Percentiles rank a stretch among this genome's conserved stretches.
Evolutionary conservation across 2,797 vertebrate genomes (phyloP).

Genomic region (Amniataba percoides): DNA sequence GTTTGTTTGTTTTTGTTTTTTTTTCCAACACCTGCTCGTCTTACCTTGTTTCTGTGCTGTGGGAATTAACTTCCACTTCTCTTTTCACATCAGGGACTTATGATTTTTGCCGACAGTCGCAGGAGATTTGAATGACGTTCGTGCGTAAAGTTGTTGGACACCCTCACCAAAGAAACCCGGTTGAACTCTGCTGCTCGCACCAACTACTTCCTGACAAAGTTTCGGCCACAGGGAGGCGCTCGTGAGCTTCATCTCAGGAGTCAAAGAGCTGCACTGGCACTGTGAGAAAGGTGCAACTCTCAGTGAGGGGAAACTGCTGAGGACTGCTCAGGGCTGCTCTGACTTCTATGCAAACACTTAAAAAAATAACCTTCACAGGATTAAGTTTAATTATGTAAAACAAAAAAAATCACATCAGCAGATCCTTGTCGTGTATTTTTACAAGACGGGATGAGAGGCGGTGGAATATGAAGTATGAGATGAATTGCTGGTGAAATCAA

Average conservation of each 20-base stretch:
- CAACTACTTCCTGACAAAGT: neutral
- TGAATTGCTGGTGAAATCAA: neutral
- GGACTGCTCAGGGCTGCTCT: neutral
- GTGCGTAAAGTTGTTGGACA: no score
- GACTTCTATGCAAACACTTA: neutral
- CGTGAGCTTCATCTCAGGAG: conserved; percentile 2
- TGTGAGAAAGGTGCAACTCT: neutral
- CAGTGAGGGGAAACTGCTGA: neutral
- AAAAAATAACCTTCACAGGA: neutral
- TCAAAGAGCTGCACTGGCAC: neutral
- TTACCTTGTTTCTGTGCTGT: neutral
- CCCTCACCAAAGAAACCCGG: accelerated
- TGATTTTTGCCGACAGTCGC: neutral
- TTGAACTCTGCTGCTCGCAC: neutral
- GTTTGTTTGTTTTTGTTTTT: no score
- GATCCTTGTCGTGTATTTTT: neutral
- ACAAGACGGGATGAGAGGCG: neutral
- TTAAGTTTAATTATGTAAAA: neutral
- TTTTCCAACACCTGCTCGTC: neutral
- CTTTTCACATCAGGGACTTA: no score
- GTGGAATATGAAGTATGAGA: neutral
- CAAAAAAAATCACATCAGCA: neutral
- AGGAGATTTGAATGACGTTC: neutral
- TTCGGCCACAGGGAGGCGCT: conserved; percentile 65
- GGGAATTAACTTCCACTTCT: no score